Percentiles rank a stretch among this genome's conserved stretches.
These are phyloP conservation scores for Eupithecia insigniata DNA, from an alignment of 2,888 invertebrate genomes.

Conservation along the genomic window DNA sequence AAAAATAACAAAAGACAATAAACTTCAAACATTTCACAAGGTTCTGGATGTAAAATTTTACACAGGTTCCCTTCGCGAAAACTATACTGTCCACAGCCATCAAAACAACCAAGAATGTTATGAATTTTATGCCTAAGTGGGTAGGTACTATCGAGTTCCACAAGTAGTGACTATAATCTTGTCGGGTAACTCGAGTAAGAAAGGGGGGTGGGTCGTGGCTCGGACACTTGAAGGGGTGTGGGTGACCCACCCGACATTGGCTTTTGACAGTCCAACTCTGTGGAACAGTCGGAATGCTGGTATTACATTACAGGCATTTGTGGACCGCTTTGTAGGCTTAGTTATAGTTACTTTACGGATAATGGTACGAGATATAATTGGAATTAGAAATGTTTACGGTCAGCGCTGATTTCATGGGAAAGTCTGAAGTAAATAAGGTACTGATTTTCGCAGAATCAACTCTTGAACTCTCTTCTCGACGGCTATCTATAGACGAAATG, in stretches of 20 bases:
- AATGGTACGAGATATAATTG: constrained; percentile 11
- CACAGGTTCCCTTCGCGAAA: too few relatives aligned
- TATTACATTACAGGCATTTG: constrained; percentile 43
- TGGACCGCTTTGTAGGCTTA: constrained; percentile 30
- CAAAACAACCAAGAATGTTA: too few relatives aligned
- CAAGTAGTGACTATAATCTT: constrained; percentile 51
- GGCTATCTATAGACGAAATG: too few relatives aligned
- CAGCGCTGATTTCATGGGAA: not conserved
- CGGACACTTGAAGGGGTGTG: constrained; percentile 71
- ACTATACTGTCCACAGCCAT: too few relatives aligned
- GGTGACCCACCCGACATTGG: constrained; percentile 59
- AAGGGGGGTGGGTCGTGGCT: constrained; percentile 57
- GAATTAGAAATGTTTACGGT: constrained; percentile 2
- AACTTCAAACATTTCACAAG: too few relatives aligned
- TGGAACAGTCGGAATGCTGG: constrained; percentile 54
- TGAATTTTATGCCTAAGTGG: not conserved
- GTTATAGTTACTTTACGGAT: constrained; percentile 18
- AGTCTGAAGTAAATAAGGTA: not conserved
- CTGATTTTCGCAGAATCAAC: not conserved
- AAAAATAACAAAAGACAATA: too few relatives aligned
- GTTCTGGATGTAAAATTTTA: too few relatives aligned
- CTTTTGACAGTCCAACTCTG: constrained; percentile 80
- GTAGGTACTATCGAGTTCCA: constrained; percentile 41
- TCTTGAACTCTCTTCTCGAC: too few relatives aligned
- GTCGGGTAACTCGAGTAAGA: constrained; percentile 65